A percentile compares a stretch with the other conserved stretches of the same genome.
Conservation (phyloP, 2,888 invertebrate species). For the Pristionchus exspectatus region DNA sequence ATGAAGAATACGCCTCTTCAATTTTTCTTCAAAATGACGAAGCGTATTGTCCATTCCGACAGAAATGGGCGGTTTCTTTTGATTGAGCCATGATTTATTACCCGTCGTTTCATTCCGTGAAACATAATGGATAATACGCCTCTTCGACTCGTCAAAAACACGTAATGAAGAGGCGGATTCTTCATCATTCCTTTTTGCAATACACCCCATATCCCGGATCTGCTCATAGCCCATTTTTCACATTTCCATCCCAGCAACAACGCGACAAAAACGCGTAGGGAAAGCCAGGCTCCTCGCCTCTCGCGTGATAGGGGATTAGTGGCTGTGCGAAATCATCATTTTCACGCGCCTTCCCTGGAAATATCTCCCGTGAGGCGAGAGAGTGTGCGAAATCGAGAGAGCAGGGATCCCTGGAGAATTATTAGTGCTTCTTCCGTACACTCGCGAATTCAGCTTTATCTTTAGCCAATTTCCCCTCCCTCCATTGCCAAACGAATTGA, state of each 20-base stretch:
- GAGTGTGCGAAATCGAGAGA: background rate
- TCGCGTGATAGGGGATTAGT: background rate
- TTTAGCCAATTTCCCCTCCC: background rate
- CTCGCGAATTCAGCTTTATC: background rate
- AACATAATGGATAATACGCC: no score
- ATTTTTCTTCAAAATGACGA: no score
- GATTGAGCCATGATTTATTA: no score
- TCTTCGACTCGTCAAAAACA: no score
- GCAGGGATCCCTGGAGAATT: background rate
- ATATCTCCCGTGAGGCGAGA: background rate
- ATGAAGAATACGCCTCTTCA: no score
- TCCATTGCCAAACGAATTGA: background rate
- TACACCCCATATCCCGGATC: background rate
- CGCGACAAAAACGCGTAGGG: background rate
- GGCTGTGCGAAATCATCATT: background rate
- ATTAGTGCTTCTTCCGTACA: background rate
- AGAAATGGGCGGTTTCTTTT: no score
- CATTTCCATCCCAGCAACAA: background rate
- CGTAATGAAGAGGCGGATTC: no score
- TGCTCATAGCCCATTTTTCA: background rate
- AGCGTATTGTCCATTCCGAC: no score
- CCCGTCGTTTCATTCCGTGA: no score
- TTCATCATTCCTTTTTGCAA: no score
- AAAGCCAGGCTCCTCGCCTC: background rate
- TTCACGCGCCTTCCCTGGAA: background rate